Evolutionary conservation across 1,140 invertebrate genomes (phyloP).

Genomic region (Uloborus diversus): DNA sequence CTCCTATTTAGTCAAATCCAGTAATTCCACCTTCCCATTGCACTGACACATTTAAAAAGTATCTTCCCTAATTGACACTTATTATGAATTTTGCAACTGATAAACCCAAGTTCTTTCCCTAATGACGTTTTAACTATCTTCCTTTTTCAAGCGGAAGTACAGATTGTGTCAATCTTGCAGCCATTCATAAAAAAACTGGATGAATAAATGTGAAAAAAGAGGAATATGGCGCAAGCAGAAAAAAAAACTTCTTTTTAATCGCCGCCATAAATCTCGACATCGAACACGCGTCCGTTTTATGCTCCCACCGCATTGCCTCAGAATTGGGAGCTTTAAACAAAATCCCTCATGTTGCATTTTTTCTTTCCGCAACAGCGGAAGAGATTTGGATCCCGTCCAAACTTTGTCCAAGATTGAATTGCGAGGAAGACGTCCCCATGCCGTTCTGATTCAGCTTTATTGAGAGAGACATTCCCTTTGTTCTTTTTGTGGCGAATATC

Average conservation of each 20-base stretch:
- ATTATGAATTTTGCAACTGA: too few relatives aligned
- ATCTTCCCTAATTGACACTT: too few relatives aligned
- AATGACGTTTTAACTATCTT: too few relatives aligned
- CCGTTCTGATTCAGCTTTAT: constrained; percentile 2
- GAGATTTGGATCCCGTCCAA: constrained; percentile 25
- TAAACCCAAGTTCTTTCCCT: too few relatives aligned
- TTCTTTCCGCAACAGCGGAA: not conserved
- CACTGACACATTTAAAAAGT: too few relatives aligned
- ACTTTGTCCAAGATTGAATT: constrained; percentile 16
- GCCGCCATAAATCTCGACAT: not conserved
- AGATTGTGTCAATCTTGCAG: too few relatives aligned
- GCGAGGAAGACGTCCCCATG: not conserved
- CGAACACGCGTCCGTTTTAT: not conserved
- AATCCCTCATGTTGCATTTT: not conserved
- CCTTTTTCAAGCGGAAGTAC: too few relatives aligned
- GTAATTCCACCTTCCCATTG: too few relatives aligned
- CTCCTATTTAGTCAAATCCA: too few relatives aligned
- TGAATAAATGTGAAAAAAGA: too few relatives aligned
- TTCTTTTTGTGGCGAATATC: constrained; percentile 1
- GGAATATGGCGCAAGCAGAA: too few relatives aligned
- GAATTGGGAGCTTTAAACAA: not conserved
- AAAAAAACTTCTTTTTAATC: not conserved
- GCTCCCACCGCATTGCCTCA: not conserved
- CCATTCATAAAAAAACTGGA: too few relatives aligned
- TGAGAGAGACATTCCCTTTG: not conserved